Percentiles rank a stretch among this genome's conserved stretches.
phyloP scores from a whole-genome alignment of 1,140 invertebrate species.

The Magallana ariakensis region DNA sequence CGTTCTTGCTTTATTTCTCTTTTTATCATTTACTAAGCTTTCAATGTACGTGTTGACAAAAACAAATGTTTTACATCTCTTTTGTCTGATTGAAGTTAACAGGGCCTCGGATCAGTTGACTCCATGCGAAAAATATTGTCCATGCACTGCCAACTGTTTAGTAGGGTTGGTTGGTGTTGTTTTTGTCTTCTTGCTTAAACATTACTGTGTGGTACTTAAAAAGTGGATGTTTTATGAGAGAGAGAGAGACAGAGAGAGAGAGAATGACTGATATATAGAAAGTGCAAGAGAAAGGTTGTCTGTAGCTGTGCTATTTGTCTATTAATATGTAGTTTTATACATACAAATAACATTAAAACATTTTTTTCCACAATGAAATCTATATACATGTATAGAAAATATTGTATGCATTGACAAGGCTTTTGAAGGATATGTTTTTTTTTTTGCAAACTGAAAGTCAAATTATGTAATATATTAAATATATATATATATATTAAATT shows the following conservation, averaged over 20 bases:
- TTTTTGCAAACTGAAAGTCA: background rate
- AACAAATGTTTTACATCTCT: no score
- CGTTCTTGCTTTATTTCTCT: no score
- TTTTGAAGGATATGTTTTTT: background rate
- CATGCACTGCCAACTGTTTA: background rate
- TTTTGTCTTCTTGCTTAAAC: background rate
- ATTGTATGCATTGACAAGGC: conserved; percentile 10
- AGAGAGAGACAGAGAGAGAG: background rate
- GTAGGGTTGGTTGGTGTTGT: background rate
- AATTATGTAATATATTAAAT: conserved; percentile 20
- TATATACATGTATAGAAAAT: background rate
- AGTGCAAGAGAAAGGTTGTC: background rate
- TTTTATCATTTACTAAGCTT: no score
- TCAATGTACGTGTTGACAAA: no score
- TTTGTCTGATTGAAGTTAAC: no score
- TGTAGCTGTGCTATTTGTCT: background rate
- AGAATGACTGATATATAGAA: background rate
- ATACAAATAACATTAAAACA: background rate
- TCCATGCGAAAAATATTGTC: no score
- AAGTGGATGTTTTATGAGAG: no score
- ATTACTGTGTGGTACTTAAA: no score
- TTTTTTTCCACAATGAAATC: background rate
- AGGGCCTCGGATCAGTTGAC: no score
- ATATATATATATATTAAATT: no score
- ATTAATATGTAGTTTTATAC: conserved; percentile 12